These are phyloP conservation scores for Stigmatopora nigra DNA, from an alignment of 2,113 vertebrate genomes.

Conservation along the genomic window DNA sequence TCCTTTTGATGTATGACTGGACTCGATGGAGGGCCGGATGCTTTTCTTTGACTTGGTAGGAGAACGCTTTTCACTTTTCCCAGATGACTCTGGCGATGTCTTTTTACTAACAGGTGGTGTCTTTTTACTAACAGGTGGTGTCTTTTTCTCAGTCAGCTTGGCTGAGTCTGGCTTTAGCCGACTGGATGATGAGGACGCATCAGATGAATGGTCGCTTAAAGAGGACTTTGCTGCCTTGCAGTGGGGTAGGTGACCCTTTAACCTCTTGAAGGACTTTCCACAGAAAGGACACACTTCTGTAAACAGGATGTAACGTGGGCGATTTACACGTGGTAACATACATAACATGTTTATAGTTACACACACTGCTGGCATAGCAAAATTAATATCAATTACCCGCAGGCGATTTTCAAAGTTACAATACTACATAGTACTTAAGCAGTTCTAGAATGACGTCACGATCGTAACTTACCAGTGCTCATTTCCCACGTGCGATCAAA, in stretches of 20 bases:
- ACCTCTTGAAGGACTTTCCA: slow-evolving; percentile 75
- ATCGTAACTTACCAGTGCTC: slow-evolving; percentile 49
- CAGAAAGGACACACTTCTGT: slow-evolving; percentile 80
- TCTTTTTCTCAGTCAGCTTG: not conserved
- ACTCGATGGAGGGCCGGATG: slow-evolving; percentile 21
- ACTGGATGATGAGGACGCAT: not conserved
- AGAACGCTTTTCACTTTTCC: not conserved
- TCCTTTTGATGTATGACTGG: not conserved
- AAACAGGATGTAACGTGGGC: not conserved
- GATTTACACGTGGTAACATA: not conserved
- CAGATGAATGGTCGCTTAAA: not conserved
- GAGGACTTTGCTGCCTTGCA: slow-evolving; percentile 66
- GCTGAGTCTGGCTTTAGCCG: not conserved
- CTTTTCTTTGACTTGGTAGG: slow-evolving; percentile 32
- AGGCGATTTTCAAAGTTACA: not conserved
- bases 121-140: not conserved
- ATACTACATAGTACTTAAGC: not conserved
- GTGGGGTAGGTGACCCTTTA: slow-evolving; percentile 81
- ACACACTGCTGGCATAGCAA: not conserved
- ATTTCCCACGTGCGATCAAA: slow-evolving; percentile 22
- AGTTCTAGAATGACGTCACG: not conserved
- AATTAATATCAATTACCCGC: not conserved
- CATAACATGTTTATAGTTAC: not conserved
- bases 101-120: slow-evolving; percentile 6
- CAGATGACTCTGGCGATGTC: not conserved